These are phyloP conservation scores for Eubucco bourcierii DNA, from an alignment of 2,113 vertebrate genomes.

Conservation along the genomic window DNA sequence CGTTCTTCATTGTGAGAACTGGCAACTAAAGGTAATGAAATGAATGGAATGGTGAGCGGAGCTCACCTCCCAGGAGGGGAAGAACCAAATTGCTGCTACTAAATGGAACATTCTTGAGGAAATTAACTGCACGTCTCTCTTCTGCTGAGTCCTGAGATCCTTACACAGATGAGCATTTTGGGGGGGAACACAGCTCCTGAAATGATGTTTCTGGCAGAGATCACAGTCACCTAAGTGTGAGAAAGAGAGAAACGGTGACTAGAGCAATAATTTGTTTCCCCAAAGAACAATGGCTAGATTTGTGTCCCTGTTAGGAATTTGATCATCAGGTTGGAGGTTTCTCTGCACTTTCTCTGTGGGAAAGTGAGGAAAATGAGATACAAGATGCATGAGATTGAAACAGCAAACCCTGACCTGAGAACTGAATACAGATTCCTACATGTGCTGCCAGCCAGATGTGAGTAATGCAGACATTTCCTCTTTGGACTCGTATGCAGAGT, in stretches of 20 bases:
- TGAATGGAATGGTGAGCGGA: neutral
- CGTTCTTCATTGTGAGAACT: neutral
- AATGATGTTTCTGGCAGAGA: neutral
- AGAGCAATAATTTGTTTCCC: neutral
- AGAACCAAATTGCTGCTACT: constrained; percentile 8
- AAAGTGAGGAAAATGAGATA: neutral
- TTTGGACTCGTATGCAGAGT: neutral
- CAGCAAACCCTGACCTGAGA: neutral
- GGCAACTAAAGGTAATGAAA: neutral
- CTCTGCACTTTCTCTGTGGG: neutral
- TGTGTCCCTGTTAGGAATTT: neutral
- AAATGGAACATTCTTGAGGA: neutral
- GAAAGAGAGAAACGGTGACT: neutral
- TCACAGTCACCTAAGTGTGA: neutral
- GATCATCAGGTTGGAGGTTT: neutral
- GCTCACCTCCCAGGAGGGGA: constrained; percentile 5
- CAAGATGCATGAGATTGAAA: neutral
- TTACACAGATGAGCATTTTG: neutral
- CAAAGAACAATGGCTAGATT: neutral
- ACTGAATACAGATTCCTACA: neutral
- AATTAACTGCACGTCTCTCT: constrained; percentile 23
- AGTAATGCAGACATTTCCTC: constrained; percentile 36
- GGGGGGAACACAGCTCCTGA: neutral
- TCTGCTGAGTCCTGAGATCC: constrained; percentile 1
- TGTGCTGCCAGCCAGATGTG: constrained; percentile 25